phyloP scores from a whole-genome alignment of 2,888 invertebrate species.

The Nebria brevicollis region DNA sequence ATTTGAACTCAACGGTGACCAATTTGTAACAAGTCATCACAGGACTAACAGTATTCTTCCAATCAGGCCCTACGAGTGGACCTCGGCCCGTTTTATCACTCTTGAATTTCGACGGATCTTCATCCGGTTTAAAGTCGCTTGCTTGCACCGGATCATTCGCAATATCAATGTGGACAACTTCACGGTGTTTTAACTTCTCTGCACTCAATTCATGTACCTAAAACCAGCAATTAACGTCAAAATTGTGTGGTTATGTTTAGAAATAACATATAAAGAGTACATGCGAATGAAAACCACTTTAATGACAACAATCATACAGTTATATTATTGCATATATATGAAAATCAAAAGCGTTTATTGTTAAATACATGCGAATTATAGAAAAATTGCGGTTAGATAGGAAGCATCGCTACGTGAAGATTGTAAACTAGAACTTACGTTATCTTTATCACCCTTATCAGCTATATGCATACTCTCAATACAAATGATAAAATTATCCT shows the following conservation, averaged over 20 bases:
- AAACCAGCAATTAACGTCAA: neutral
- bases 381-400: neutral
- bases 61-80: constrained; percentile 81
- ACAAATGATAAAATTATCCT: constrained; percentile 91
- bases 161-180: constrained; percentile 94
- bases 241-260: too few relatives aligned
- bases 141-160: constrained; percentile 86
- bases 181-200: constrained; percentile 88
- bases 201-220: constrained; percentile 93
- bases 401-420: neutral
- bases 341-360: neutral
- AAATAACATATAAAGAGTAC: too few relatives aligned
- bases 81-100: constrained; percentile 95
- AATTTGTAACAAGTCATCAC: constrained; percentile 99
- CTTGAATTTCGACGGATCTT: constrained; percentile 88
- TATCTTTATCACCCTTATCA: constrained; percentile 85
- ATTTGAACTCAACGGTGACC: constrained; percentile 97
- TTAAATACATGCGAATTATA: neutral
- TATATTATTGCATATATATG: neutral
- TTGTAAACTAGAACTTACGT: constrained; percentile 74
- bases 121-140: constrained; percentile 88
- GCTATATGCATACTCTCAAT: constrained; percentile 95
- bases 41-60: constrained; percentile 82
- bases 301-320: neutral
- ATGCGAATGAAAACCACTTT: too few relatives aligned